Evolutionary conservation across 2,797 vertebrate genomes (phyloP).

Genomic region (Typhlichthys subterraneus): DNA sequence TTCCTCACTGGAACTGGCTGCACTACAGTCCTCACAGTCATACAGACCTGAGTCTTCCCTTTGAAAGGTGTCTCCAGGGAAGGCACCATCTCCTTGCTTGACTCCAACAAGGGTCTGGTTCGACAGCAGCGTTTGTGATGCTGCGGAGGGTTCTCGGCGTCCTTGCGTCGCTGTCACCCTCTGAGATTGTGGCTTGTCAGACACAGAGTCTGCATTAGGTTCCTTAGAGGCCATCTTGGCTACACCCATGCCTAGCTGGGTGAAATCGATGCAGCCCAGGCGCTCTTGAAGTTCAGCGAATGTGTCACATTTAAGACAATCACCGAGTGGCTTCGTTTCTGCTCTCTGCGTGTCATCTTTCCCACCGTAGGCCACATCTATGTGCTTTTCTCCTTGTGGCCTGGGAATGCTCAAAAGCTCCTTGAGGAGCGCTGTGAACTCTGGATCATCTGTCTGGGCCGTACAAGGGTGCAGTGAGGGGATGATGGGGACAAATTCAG

Average conservation of each 20-base stretch:
- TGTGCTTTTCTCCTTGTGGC: slow-evolving; percentile 56
- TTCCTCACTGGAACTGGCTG: slow-evolving; percentile 84
- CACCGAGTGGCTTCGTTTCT: slow-evolving; percentile 73
- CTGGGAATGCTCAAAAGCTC: slow-evolving; percentile 72
- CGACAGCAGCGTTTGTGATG: slow-evolving; percentile 24
- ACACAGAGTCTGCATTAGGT: slow-evolving; percentile 62
- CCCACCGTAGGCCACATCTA: slow-evolving; percentile 43
- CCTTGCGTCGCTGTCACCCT: slow-evolving; percentile 49
- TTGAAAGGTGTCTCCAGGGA: slow-evolving; percentile 71
- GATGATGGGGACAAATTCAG: slow-evolving; percentile 94
- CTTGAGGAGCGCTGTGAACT: slow-evolving; percentile 70
- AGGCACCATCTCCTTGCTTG: slow-evolving; percentile 50
- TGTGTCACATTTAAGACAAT: slow-evolving; percentile 96
- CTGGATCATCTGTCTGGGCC: slow-evolving; percentile 70
- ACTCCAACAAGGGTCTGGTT: slow-evolving; percentile 38
- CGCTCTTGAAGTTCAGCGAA: slow-evolving; percentile 97
- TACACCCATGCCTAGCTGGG: slow-evolving; percentile 77
- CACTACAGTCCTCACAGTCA: slow-evolving; percentile 87
- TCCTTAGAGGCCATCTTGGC: slow-evolving; percentile 81
- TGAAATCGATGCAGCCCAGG: slow-evolving; percentile 93
- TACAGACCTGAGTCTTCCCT: slow-evolving; percentile 85
- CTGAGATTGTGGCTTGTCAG: slow-evolving; percentile 58
- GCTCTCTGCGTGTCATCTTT: slow-evolving; percentile 37
- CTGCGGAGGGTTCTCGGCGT: slow-evolving; percentile 14
- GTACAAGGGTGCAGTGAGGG: slow-evolving; percentile 89